Percentiles rank a stretch among this genome's conserved stretches.
phyloP scores from a whole-genome alignment of 2,113 vertebrate genomes.

The Stigmatopora nigra region DNA sequence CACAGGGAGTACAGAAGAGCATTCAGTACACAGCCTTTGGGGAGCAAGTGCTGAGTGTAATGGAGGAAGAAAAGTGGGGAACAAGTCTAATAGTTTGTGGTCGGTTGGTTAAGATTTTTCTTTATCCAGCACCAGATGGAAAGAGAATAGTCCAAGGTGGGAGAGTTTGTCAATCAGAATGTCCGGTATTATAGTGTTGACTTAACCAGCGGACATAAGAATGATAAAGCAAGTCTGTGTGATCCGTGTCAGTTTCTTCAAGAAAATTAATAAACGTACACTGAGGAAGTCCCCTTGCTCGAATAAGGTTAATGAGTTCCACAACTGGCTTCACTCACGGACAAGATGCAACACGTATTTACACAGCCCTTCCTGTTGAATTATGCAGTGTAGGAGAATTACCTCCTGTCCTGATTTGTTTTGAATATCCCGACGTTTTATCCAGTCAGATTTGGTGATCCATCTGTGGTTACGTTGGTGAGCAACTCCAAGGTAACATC shows the following conservation, averaged over 20 bases:
- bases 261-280: slow-evolving; percentile 12
- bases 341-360: slow-evolving; percentile 11
- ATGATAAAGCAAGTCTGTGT: slow-evolving; percentile 2
- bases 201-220: no score
- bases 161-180: no score
- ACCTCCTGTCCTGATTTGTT: slow-evolving; percentile 32
- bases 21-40: no score
- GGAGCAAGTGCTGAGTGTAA: no score
- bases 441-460: slow-evolving; percentile 2
- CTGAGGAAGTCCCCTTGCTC: slow-evolving; percentile 9
- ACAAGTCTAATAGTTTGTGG: no score
- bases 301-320: not conserved
- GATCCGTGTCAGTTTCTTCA: slow-evolving; percentile 4
- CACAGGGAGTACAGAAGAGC: no score
- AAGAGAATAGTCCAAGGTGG: no score
- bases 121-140: no score
- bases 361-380: slow-evolving; percentile 19
- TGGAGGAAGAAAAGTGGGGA: no score
- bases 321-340: slow-evolving; percentile 9
- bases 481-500: slow-evolving; percentile 29
- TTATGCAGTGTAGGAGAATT: slow-evolving; percentile 10
- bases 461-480: slow-evolving; percentile 34
- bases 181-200: no score
- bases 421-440: slow-evolving; percentile 13
- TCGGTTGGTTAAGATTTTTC: no score